Conservation (phyloP, 2,888 invertebrate genomes). For the Sminthurides aquaticus region DNA sequence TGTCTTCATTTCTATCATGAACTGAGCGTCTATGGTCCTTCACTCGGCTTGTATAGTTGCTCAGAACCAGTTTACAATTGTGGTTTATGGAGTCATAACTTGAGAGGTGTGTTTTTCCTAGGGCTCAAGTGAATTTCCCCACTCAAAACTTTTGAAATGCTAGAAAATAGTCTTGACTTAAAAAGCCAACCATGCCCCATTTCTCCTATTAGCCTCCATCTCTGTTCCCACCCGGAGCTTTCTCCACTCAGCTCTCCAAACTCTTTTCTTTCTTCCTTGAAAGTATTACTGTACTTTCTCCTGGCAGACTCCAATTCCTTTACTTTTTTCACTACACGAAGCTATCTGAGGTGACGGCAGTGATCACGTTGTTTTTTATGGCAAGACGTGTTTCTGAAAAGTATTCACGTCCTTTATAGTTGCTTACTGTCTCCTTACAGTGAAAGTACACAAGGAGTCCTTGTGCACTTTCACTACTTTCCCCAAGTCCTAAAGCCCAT, state of each 20-base stretch:
- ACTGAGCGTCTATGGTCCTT: too few species aligned
- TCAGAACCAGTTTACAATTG: constrained; percentile 35
- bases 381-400: neutral
- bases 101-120: constrained; percentile 20
- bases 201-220: constrained; percentile 3
- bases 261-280: too few species aligned
- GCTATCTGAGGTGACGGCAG: neutral
- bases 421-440: neutral
- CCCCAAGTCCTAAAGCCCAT: neutral
- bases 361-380: neutral
- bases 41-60: too few species aligned
- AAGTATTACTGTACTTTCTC: too few species aligned
- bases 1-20: too few species aligned
- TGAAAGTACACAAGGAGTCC: neutral
- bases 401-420: neutral
- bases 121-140: constrained; percentile 26
- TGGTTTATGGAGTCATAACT: constrained; percentile 35
- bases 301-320: too few species aligned
- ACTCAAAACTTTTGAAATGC: neutral
- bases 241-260: too few species aligned
- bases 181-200: neutral
- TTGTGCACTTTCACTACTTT: neutral
- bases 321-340: too few species aligned
- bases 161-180: neutral
- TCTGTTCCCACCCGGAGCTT: too few species aligned